These are phyloP conservation scores for Agriotes lineatus DNA, from an alignment of 2,888 invertebrate genomes.

Conservation along the genomic window DNA sequence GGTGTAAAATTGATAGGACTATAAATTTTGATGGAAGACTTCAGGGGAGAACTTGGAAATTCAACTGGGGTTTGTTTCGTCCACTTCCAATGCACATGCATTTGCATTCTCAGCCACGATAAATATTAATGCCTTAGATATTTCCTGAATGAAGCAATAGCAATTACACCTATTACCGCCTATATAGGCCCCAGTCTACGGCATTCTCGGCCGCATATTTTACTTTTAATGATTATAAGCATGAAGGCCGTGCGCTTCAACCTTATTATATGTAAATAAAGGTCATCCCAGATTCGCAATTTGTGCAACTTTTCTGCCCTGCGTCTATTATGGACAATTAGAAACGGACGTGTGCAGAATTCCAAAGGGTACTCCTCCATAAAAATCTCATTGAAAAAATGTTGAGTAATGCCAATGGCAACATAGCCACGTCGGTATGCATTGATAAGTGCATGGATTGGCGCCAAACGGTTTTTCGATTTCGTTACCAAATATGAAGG, in stretches of 20 bases:
- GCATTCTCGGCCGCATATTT: slow-evolving; percentile 18
- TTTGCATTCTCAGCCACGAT: neutral
- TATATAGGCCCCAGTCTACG: slow-evolving; percentile 11
- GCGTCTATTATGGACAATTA: neutral
- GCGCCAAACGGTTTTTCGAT: slow-evolving; percentile 16
- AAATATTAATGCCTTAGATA: slow-evolving; percentile 23
- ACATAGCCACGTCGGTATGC: slow-evolving; percentile 1
- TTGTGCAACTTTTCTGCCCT: neutral
- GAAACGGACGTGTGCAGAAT: neutral
- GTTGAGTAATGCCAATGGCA: neutral
- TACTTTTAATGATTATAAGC: neutral
- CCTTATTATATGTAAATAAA: slow-evolving; percentile 14
- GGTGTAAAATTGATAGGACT: no score
- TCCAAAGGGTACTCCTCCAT: neutral
- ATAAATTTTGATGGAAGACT: neutral
- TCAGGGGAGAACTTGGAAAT: neutral
- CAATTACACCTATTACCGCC: slow-evolving; percentile 29
- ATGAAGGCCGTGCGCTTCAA: slow-evolving; percentile 10
- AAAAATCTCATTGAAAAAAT: neutral
- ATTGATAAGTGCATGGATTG: neutral
- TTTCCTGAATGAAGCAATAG: slow-evolving; percentile 29
- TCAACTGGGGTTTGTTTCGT: neutral
- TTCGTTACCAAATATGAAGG: slow-evolving; percentile 30
- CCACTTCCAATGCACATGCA: neutral
- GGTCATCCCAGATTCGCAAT: neutral